A percentile compares a stretch with the other conserved stretches of the same genome.
phyloP scores from a whole-genome alignment of 2,113 vertebrate genomes.

The Muntiacus muntjak region DNA sequence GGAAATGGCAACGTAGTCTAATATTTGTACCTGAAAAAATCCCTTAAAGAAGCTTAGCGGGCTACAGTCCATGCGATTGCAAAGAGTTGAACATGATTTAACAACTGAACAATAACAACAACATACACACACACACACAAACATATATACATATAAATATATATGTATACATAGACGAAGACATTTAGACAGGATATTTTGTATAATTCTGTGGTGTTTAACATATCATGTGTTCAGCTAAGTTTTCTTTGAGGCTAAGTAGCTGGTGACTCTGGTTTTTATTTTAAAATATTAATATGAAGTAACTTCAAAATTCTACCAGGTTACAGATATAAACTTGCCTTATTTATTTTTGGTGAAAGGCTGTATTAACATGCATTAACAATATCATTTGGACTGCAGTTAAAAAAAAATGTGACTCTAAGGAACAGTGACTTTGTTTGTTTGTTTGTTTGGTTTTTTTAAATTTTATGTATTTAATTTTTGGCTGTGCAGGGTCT shows the following conservation, averaged over 20 bases:
- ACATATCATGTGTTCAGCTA: not conserved
- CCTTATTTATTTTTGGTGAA: not conserved
- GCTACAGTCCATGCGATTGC: not conserved
- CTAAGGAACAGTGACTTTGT: not conserved
- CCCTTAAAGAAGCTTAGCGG: not conserved
- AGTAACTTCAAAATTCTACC: not conserved
- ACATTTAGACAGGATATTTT: not conserved
- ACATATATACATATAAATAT: not conserved
- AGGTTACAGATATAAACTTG: not conserved
- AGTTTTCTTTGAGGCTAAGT: not conserved
- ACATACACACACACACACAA: not conserved
- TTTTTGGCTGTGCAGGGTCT: too few relatives aligned
- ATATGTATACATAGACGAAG: accelerated
- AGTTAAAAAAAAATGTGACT: not conserved
- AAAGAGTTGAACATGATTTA: not conserved
- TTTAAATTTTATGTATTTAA: too few relatives aligned
- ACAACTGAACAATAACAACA: not conserved
- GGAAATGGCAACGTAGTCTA: not conserved
- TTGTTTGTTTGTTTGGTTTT: too few relatives aligned
- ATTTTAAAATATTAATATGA: not conserved
- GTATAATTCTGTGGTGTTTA: not conserved
- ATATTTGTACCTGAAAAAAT: not conserved
- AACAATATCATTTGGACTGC: not conserved
- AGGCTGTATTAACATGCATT: not conserved
- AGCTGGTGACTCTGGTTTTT: not conserved